Conservation (phyloP, 2,113 vertebrate species). For the Anseranas semipalmata region DNA sequence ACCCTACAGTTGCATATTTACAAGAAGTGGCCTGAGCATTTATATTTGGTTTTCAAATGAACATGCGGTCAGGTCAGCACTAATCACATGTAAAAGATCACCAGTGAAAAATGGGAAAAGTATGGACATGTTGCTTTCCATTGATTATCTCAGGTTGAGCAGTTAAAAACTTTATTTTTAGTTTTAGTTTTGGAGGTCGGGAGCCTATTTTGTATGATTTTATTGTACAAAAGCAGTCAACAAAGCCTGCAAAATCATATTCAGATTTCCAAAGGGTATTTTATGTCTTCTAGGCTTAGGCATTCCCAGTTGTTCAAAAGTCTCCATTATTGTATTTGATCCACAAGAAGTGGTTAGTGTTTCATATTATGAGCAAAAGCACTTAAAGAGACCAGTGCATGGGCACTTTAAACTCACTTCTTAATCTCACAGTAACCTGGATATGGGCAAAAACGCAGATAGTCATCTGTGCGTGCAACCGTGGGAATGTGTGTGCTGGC, state of each 20-base stretch:
- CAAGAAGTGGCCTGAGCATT: not conserved
- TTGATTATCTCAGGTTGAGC: not conserved
- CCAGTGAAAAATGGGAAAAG: not conserved
- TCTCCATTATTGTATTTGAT: not conserved
- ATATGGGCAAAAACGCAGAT: not conserved
- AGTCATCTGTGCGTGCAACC: not conserved
- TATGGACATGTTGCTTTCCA: not conserved
- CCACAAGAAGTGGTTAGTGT: not conserved
- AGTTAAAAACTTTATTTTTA: not conserved
- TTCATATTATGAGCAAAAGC: not conserved
- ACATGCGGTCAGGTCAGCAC: not conserved
- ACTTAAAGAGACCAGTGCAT: not conserved
- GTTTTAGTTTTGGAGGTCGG: not conserved
- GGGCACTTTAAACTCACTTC: not conserved
- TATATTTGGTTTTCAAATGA: not conserved
- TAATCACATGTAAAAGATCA: accelerated
- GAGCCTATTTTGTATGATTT: not conserved
- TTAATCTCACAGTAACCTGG: not conserved
- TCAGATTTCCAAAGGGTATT: not conserved
- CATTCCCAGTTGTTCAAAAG: not conserved
- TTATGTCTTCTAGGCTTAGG: not conserved
- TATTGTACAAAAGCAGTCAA: not conserved
- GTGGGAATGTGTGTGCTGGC: constrained; percentile 23
- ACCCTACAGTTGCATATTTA: accelerated
- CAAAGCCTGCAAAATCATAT: not conserved